Conservation (phyloP, 2,113 vertebrate species). For the Cryptomyrus ogoouensis region DNA sequence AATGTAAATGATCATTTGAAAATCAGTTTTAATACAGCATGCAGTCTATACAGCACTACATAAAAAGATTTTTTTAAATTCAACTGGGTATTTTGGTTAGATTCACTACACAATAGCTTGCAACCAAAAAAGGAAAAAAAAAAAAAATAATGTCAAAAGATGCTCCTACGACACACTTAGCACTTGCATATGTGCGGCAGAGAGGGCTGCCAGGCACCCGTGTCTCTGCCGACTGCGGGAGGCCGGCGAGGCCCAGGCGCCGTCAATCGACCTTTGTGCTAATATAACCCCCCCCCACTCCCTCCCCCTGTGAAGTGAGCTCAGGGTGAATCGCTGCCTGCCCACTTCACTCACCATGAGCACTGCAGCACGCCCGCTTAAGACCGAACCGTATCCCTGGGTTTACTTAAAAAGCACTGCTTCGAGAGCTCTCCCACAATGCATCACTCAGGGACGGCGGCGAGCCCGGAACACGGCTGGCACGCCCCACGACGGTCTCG, state of each 20-base stretch:
- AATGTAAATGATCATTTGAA: slow-evolving; percentile 7
- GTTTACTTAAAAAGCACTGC: background rate
- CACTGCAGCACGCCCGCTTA: background rate
- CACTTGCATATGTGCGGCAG: slow-evolving; percentile 20
- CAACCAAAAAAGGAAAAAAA: background rate
- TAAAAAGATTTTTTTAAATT: slow-evolving; percentile 27
- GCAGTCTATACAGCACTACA: slow-evolving; percentile 44
- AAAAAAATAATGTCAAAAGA: background rate
- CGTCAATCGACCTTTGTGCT: background rate
- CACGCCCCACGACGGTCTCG: background rate
- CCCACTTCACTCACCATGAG: background rate
- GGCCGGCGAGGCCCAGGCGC: background rate
- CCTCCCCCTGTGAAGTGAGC: background rate
- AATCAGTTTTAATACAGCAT: slow-evolving; percentile 43
- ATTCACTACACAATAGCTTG: slow-evolving; percentile 34
- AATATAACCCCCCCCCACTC: background rate
- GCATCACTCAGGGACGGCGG: background rate
- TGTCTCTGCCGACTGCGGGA: background rate
- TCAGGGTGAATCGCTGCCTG: background rate
- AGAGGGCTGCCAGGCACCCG: background rate
- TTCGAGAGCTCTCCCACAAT: background rate
- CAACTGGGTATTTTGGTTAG: slow-evolving; percentile 27
- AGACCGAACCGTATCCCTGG: background rate
- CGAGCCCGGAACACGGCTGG: background rate
- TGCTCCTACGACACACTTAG: background rate